Evolutionary conservation across 2,797 vertebrate genomes (phyloP).

Genomic region (Buphagus erythrorhynchus): DNA sequence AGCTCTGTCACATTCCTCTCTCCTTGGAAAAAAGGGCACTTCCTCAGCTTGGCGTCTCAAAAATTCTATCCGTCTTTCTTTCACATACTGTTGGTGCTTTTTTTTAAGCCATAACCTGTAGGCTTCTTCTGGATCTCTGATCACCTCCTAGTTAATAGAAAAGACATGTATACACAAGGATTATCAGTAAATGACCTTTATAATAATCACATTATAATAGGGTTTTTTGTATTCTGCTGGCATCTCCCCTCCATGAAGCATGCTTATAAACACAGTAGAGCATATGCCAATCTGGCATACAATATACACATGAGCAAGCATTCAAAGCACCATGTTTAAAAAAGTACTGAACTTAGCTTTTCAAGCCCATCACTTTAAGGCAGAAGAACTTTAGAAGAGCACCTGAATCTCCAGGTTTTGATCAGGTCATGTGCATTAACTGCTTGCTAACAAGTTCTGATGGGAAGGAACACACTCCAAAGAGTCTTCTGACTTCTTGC

Average conservation of each 20-base stretch:
- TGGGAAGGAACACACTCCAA: neutral
- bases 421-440: neutral
- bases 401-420: neutral
- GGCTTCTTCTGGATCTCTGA: slow-evolving; percentile 85
- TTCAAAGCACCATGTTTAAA: neutral
- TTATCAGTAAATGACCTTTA: neutral
- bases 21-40: slow-evolving; percentile 80
- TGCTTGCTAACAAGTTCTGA: neutral
- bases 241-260: neutral
- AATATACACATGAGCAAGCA: neutral
- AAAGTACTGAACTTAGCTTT: neutral
- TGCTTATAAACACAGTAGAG: neutral
- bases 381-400: neutral
- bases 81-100: slow-evolving; percentile 89
- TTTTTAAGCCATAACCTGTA: slow-evolving; percentile 90
- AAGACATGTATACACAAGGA: neutral
- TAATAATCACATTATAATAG: neutral
- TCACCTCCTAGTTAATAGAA: slow-evolving; percentile 76
- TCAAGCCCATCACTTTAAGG: neutral
- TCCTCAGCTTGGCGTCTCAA: slow-evolving; percentile 86
- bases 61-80: slow-evolving; percentile 86
- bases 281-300: neutral
- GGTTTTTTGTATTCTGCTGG: neutral
- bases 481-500: neutral
- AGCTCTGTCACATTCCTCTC: slow-evolving; percentile 88